Percentiles rank a stretch among this genome's conserved stretches.
These are phyloP conservation scores for Crotalus helleri DNA, from an alignment of 2,113 vertebrate species.

Conservation along the genomic window DNA sequence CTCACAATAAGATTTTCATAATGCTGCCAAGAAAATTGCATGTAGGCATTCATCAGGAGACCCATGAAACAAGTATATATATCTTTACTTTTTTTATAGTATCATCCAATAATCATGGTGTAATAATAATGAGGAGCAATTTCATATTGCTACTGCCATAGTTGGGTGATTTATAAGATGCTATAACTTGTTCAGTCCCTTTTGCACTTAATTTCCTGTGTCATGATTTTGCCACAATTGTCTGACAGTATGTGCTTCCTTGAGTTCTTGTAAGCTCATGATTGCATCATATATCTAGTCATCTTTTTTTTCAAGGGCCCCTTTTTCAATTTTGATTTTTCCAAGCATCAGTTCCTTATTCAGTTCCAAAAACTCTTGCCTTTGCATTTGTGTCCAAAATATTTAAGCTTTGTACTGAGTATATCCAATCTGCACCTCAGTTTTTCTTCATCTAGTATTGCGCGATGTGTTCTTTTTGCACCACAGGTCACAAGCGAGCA, in stretches of 20 bases:
- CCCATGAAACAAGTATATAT: background rate
- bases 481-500: background rate
- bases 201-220: background rate
- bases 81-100: background rate
- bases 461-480: background rate
- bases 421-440: background rate
- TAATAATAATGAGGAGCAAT: background rate
- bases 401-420: background rate
- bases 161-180: background rate
- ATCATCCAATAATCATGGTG: background rate
- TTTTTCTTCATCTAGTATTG: background rate
- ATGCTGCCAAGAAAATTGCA: background rate
- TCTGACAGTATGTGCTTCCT: background rate
- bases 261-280: background rate
- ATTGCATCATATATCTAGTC: background rate
- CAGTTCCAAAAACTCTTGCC: background rate
- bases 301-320: background rate
- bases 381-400: background rate
- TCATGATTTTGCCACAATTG: background rate
- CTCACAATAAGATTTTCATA: background rate
- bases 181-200: background rate
- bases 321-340: background rate
- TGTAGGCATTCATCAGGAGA: background rate
- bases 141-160: background rate
- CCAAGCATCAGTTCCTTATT: background rate